These are phyloP conservation scores for Etia nguti DNA, from an alignment of 2,113 vertebrate species.

Conservation along the genomic window DNA sequence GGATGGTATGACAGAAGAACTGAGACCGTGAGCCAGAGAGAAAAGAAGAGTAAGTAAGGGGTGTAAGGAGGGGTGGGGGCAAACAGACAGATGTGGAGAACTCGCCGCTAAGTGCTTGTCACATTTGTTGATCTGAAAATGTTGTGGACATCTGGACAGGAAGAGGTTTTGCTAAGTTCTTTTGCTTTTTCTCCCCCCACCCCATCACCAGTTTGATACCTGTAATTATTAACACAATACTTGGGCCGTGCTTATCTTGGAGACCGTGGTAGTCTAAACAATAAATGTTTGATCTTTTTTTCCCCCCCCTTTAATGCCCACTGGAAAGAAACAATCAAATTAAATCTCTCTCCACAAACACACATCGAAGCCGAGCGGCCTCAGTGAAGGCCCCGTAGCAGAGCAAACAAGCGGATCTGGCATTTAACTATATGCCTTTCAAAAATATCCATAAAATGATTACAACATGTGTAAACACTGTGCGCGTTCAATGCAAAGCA, in stretches of 20 bases:
- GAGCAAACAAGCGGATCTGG: conserved; percentile 40
- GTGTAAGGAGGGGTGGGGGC: neutral
- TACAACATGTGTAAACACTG: conserved; percentile 68
- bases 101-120: conserved; percentile 26
- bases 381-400: conserved; percentile 2
- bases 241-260: conserved; percentile 2
- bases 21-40: conserved; percentile 24
- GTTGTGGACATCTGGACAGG: conserved; percentile 39
- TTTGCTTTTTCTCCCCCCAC: neutral
- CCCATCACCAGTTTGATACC: neutral
- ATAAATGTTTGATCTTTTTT: conserved; percentile 27
- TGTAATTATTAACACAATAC: conserved; percentile 53
- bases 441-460: conserved; percentile 65
- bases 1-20: conserved; percentile 61
- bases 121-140: conserved; percentile 34
- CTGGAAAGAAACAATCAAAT: conserved; percentile 44
- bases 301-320: neutral
- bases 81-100: conserved; percentile 36
- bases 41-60: neutral
- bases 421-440: conserved; percentile 53
- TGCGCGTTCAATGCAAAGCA: neutral
- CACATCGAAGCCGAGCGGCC: neutral
- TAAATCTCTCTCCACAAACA: conserved; percentile 14
- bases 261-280: conserved; percentile 5
- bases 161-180: neutral